Evolutionary conservation across 2,888 invertebrate species (phyloP), one percentile per base, ranked within the genome.

Genomic region (Syrista parreyssii): DNA sequence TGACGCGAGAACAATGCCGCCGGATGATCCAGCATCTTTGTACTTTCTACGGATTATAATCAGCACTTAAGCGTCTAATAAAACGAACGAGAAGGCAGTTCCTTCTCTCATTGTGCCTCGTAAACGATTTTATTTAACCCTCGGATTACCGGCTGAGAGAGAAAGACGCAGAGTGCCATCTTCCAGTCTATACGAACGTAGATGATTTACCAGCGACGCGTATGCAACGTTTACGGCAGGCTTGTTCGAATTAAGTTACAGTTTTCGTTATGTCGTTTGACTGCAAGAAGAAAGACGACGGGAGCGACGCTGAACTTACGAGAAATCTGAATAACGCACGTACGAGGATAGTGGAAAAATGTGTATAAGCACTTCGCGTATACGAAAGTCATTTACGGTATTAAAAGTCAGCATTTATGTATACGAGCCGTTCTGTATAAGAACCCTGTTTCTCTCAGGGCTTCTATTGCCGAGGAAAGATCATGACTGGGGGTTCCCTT

Each of bases 81-180:
- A 74, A 82, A 78, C 80, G 83, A 82, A 82, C 78, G 80, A 80
- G 78, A 82, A 81, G 80, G 77, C 79, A 77, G 76, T 82, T 80
- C 74, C 82, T 81, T 81, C 78, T 79, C 79, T 84, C 82, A 83
- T 84, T 83, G 84, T 85, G 80, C 84, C 84, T 84, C 84, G 79
- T 86, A 89, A 88, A 88, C 84, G 87, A 86, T 88, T 88, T 88
- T 87, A 88, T 88, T 88, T 81, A 86, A 84, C 82, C 83, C 82
- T 77, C 75, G 83, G 88, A 86, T 88, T 85, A 84, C 74, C 76
- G 34, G 68, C 75, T 40, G 78, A 78, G 79, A 78, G 79, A 81
- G 77, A 81, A 79, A 80, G 79, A 80, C 79, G 73, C 75, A 2
- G 6, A 15, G 55, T 23, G 23, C 55, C 55, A 55, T 23, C 55